A percentile compares a stretch with the other conserved stretches of the same genome.
These are phyloP conservation scores for Agonum fuliginosum DNA, from an alignment of 2,888 invertebrate species.

Conservation along the genomic window DNA sequence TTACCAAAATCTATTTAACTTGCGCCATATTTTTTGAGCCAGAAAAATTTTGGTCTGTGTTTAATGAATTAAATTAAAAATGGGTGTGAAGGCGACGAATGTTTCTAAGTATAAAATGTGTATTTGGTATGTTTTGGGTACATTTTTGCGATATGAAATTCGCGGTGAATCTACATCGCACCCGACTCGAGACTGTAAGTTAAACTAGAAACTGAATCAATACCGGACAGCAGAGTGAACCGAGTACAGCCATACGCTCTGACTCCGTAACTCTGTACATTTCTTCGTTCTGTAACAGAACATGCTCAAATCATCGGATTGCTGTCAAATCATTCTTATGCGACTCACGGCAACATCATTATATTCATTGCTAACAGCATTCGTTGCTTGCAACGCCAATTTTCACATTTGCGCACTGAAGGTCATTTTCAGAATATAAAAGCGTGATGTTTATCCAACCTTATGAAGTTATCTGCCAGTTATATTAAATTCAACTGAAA, in stretches of 20 bases:
- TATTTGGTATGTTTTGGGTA: background rate
- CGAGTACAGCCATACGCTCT: background rate
- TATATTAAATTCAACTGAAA: too few relatives aligned
- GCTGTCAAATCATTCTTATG: background rate
- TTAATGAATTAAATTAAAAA: too few relatives aligned
- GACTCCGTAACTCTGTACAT: background rate
- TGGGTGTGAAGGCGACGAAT: background rate
- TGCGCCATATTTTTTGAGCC: too few relatives aligned
- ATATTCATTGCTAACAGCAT: background rate
- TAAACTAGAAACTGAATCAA: conserved; percentile 1
- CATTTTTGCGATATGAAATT: background rate
- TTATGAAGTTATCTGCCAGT: too few relatives aligned
- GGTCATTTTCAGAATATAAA: too few relatives aligned
- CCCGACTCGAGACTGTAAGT: background rate
- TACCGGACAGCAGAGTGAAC: background rate
- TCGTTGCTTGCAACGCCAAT: too few relatives aligned
- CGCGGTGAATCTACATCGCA: background rate
- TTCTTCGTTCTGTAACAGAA: background rate
- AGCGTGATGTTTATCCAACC: too few relatives aligned
- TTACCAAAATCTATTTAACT: too few relatives aligned
- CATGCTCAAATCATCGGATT: background rate
- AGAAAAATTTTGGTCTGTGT: too few relatives aligned
- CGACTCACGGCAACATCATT: background rate
- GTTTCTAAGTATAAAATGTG: background rate
- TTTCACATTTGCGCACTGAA: background rate